A percentile compares a stretch with the other conserved stretches of the same genome.
Evolutionary conservation across 2,888 invertebrate species (phyloP).

Genomic region (Pyrocoelia pectoralis): DNA sequence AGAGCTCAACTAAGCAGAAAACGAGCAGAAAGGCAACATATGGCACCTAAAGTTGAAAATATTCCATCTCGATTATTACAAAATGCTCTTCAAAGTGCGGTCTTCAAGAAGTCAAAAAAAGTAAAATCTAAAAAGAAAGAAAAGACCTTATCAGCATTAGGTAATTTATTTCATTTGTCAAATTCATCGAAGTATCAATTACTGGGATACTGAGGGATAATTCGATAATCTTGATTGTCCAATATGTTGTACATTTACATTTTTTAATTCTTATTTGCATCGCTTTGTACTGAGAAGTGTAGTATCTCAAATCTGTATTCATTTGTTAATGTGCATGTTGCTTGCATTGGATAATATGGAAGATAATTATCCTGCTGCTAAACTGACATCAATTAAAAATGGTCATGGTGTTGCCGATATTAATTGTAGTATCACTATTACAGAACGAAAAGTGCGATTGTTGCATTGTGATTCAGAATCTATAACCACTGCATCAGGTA

Average conservation of each 20-base stretch:
- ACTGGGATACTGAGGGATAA: too few relatives aligned
- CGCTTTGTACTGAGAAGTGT: too few relatives aligned
- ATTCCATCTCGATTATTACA: slow-evolving; percentile 62
- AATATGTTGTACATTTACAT: too few relatives aligned
- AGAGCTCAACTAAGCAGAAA: slow-evolving; percentile 64
- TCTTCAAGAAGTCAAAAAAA: slow-evolving; percentile 59
- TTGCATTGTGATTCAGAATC: slow-evolving; percentile 34
- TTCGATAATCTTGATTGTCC: too few relatives aligned
- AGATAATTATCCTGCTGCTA: slow-evolving; percentile 34
- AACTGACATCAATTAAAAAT: slow-evolving; percentile 33
- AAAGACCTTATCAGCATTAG: slow-evolving; percentile 46
- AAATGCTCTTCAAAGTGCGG: slow-evolving; percentile 63
- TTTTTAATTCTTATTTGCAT: slow-evolving; percentile 11
- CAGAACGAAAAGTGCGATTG: slow-evolving; percentile 38
- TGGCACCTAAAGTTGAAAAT: slow-evolving; percentile 54
- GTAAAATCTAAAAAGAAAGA: slow-evolving; percentile 44
- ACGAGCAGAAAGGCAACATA: slow-evolving; percentile 62
- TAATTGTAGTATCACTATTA: slow-evolving; percentile 30
- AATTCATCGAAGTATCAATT: too few relatives aligned
- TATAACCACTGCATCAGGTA: slow-evolving; percentile 32
- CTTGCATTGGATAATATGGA: slow-evolving; percentile 31
- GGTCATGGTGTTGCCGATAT: slow-evolving; percentile 34
- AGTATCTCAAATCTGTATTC: background rate
- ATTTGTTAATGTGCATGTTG: slow-evolving; percentile 28
- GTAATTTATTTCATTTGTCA: too few relatives aligned